phyloP scores from a whole-genome alignment of 1,140 invertebrate species.

The Lepidurus packardi region DNA sequence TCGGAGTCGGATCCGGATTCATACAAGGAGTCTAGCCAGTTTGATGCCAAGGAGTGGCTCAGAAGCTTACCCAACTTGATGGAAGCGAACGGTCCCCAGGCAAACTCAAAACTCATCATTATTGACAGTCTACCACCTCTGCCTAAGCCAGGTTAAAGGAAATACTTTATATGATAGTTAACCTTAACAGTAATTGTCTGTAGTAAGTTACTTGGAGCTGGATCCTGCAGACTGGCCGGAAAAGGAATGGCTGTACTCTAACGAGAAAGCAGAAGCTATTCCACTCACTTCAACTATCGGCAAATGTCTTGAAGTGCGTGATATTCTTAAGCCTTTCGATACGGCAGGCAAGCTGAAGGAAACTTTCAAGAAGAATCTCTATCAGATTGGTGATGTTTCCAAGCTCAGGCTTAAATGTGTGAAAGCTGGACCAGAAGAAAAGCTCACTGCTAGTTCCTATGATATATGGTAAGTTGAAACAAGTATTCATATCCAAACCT shows the following conservation, averaged over 20 bases:
- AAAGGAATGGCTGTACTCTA: background rate
- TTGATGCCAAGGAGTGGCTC: background rate
- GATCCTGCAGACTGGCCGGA: constrained; percentile 4
- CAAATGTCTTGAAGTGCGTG: background rate
- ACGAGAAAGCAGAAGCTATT: background rate
- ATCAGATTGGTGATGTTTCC: background rate
- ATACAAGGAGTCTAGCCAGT: background rate
- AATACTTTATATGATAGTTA: background rate
- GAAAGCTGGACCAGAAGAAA: background rate
- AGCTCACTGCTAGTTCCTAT: background rate
- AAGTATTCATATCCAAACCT: background rate
- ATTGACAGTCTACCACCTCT: background rate
- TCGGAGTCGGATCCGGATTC: background rate
- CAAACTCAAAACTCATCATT: background rate
- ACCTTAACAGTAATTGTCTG: background rate
- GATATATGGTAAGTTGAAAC: background rate
- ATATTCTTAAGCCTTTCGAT: background rate
- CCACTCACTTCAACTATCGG: background rate
- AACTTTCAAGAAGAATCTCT: background rate
- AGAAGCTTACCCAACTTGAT: background rate
- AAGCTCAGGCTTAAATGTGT: background rate
- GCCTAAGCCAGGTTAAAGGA: background rate
- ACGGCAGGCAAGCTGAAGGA: background rate
- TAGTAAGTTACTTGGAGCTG: background rate
- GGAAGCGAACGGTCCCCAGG: background rate